A percentile compares a stretch with the other conserved stretches of the same genome.
These are phyloP conservation scores for Ormia ochracea DNA, from an alignment of 2,888 invertebrate species.

Conservation along the genomic window DNA sequence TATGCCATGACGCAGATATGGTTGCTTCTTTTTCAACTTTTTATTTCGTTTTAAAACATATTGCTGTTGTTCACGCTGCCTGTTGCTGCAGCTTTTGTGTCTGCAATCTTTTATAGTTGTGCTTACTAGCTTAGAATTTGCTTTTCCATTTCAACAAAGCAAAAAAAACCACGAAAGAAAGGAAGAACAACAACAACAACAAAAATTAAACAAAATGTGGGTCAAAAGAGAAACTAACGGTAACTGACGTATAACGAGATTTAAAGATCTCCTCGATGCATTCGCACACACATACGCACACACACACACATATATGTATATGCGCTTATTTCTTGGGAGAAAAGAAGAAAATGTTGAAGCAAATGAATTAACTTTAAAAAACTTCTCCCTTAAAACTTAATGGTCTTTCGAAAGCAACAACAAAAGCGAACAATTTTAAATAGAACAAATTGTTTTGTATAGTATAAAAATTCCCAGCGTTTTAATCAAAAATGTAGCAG, in stretches of 20 bases:
- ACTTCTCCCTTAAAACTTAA: not conserved
- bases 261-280: constrained; percentile 58
- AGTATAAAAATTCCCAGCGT: not conserved
- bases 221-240: constrained; percentile 76
- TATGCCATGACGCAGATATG: constrained; percentile 8
- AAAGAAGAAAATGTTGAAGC: not conserved
- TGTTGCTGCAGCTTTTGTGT: constrained; percentile 2
- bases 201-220: constrained; percentile 72
- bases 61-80: not conserved
- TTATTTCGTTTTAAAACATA: not conserved
- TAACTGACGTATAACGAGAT: constrained; percentile 63
- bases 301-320: not conserved
- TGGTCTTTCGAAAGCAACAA: not conserved
- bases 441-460: constrained; percentile 3
- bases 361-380: not conserved
- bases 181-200: not conserved
- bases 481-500: not conserved
- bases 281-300: constrained; percentile 29
- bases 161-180: not conserved
- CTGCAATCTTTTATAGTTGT: constrained; percentile 9
- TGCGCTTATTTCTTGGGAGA: not conserved
- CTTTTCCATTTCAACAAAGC: constrained; percentile 51
- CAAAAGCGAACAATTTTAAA: not conserved
- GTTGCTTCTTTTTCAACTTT: not conserved
- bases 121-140: constrained; percentile 49